Evolutionary conservation across 2,888 invertebrate genomes (phyloP).

Genomic region (Hoplodrina ambigua): DNA sequence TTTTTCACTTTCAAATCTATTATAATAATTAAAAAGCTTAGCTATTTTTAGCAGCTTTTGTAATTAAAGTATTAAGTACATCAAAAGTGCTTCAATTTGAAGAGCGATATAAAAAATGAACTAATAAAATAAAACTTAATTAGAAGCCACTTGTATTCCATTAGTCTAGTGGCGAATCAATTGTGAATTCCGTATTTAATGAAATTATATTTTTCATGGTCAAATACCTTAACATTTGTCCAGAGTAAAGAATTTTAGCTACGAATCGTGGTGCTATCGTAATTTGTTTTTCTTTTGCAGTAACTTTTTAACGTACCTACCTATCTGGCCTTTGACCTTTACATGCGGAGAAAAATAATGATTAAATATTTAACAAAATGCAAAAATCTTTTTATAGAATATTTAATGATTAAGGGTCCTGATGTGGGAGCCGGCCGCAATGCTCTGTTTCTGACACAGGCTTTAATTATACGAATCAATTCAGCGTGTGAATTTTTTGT

Average conservation of each 20-base stretch:
- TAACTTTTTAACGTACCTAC: background rate
- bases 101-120: conserved; percentile 1
- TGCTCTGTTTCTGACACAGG: conserved; percentile 42
- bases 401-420: conserved; percentile 35
- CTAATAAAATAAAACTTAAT: conserved; percentile 18
- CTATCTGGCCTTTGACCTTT: background rate
- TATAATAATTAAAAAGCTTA: background rate
- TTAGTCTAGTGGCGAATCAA: conserved; percentile 18
- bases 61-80: background rate
- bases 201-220: background rate
- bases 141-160: conserved; percentile 18
- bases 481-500: conserved; percentile 29
- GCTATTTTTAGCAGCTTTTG: conserved; percentile 14
- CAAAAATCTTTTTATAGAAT: conserved; percentile 15
- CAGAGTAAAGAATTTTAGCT: background rate
- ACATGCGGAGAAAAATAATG: background rate
- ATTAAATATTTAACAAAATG: conserved; percentile 5
- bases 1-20: too few relatives aligned
- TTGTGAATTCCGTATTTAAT: conserved; percentile 11
- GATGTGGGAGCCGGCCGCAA: conserved; percentile 17
- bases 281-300: too few relatives aligned
- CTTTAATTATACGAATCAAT: conserved; percentile 46
- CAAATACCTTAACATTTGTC: background rate
- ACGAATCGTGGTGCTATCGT: background rate
- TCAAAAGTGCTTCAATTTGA: conserved; percentile 1